phyloP scores from a whole-genome alignment of 1,140 invertebrate genomes.

The Drosophila truncata region DNA sequence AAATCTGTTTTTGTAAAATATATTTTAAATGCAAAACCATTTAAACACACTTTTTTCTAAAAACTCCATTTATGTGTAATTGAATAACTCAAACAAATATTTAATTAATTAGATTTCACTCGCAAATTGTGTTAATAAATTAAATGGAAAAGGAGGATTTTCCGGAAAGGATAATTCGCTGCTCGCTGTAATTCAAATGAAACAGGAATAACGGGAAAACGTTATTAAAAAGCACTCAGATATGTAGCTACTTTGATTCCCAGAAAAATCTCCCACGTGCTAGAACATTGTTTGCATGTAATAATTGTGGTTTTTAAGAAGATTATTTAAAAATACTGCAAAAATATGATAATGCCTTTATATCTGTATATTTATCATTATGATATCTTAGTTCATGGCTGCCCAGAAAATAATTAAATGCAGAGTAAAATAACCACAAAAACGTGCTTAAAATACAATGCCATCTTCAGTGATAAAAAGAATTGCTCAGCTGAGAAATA shows the following conservation, averaged over 20 bases:
- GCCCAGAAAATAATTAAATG: neutral
- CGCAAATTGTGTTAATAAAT: neutral
- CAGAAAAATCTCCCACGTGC: neutral
- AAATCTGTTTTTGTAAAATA: neutral
- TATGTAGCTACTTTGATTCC: neutral
- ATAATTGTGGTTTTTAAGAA: neutral
- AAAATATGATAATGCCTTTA: neutral
- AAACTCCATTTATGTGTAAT: neutral
- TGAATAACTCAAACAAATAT: neutral
- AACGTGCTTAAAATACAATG: constrained; percentile 4
- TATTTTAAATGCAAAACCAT: neutral
- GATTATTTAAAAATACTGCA: neutral
- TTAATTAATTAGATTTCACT: neutral
- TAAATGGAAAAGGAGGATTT: neutral
- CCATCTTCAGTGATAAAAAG: neutral
- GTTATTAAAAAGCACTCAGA: neutral
- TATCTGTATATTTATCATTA: neutral
- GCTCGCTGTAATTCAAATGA: neutral
- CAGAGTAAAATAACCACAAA: neutral
- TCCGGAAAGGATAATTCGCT: neutral
- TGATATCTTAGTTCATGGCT: neutral
- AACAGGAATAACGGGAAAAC: neutral
- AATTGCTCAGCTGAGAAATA: neutral
- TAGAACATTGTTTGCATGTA: neutral
- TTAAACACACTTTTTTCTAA: neutral